Conservation (phyloP, 37 sponge, comb jelly and placozoan species). For the Bolinopsis microptera region DNA sequence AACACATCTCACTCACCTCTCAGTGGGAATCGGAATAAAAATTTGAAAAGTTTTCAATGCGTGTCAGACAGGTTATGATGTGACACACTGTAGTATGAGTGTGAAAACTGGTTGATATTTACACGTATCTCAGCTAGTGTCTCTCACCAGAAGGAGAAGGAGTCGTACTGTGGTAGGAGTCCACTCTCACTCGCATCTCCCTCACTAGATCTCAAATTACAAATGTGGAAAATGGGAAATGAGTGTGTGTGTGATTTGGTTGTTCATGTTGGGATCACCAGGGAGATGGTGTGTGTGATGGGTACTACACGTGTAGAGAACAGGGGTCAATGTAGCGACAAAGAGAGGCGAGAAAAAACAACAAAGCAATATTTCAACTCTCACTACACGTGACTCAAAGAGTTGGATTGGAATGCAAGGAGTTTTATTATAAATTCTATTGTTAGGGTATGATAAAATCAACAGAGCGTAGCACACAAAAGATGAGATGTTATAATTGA, state of each 20-base stretch:
- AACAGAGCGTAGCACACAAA: neutral
- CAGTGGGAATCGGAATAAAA: neutral
- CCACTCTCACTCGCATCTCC: neutral
- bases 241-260: neutral
- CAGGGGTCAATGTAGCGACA: neutral
- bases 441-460: neutral
- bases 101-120: neutral
- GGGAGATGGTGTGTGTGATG: neutral
- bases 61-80: neutral
- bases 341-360: neutral
- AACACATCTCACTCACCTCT: neutral
- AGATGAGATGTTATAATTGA: neutral
- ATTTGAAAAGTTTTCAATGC: neutral
- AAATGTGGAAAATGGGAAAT: neutral
- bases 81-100: neutral
- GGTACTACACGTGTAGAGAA: neutral
- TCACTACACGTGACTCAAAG: neutral
- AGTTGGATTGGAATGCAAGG: neutral
- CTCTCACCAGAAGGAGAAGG: too few relatives aligned
- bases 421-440: neutral
- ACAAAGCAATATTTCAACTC: neutral
- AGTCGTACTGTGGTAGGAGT: too few relatives aligned
- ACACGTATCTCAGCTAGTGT: neutral
- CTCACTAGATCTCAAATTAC: neutral
- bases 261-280: neutral